Base-by-base conservation (phyloP, 2,888 invertebrate species). In the Drosophila villosipedis region DNA sequence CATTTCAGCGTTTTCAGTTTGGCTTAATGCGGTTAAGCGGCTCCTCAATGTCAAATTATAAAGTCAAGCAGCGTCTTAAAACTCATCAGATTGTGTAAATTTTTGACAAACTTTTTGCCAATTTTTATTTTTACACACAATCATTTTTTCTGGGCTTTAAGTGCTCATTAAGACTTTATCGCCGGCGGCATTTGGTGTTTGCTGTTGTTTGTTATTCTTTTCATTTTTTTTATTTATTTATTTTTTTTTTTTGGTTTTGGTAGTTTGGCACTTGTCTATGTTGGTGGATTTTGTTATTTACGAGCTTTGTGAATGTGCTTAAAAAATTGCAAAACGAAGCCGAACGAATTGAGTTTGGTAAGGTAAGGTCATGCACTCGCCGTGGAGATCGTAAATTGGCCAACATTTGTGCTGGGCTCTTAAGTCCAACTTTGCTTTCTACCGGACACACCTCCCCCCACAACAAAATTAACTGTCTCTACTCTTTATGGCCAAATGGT, bases 121-220 rank as follows among this genome's bases (percentile, higher is more conserved):
- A 31, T 58, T 65, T 70, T 43, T 35, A 35, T 67, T 72, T 76
- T 35, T 35, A 62, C 62, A 62, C 52, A 67, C 25, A 19, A 54
- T 12, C 33, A 33, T 12, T 61, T 61, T 67, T 31, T 49, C n/a
- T 61, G 61, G 66, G 37, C 53, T 73, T 81, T 53, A 58, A 82
- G 81, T 68, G 83, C 84, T 84, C 81, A 84, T 83, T 84, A 83
- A 76, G 79, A 66, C 47, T 60, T 66, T 68, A 74, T 72, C 62
- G 69, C 77, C 69, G 72, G 72, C 80, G 68, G 78, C 84, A 76
- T 73, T 70, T 68, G 67, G 73, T 71, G 55, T 69, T 76, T 57
- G 49, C 67, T 67, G 67, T 75, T 69, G 57, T 69, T 78, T 60
- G 43, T 28, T 62, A 47, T 68, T 53, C n/a, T 25, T 62, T 43